Evolutionary conservation across 2,797 vertebrate genomes (phyloP), one percentile per base, ranked within the genome.

Genomic region (Balearica regulorum): DNA sequence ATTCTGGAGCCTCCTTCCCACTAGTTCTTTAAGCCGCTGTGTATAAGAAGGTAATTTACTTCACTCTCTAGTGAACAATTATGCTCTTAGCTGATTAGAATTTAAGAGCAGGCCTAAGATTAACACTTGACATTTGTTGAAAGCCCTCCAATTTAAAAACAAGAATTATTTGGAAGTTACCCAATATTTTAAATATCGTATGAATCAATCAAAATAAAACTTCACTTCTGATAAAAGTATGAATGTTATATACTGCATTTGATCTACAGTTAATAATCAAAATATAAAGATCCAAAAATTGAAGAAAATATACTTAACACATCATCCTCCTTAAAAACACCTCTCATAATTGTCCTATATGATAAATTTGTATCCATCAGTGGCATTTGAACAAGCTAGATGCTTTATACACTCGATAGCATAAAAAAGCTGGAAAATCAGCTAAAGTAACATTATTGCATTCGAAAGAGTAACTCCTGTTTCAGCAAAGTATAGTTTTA

Each of bases 101-200:
- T 89, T 95, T 96, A 95, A 96, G 37, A 94, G 93, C 43, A 54
- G 71, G n/a, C 61, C 80, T 89, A 93, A 96, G 83, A 97, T 79
- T 81, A 95, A 94, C 89, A 97, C 91, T 96, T 97, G 96, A 97
- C 96, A 97, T 97, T 97, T 97, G 48, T 60, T 93, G 79, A 94
- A 94, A 93, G 79, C 84, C 66, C 79, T 94, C 55, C 54, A 89
- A 81, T 87, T 94, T 86, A 90, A 91, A 88, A 97, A 72, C 17
- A 78, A 78, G 51, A 91, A 93, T 85, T 92, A 68, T 61, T 69
- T 95, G 90, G 89, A 96, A 95, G 57, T 60, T 66, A 79, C 18
- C 65, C 90, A 92, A 55, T 88, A 95, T 88, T 92, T 93, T 70
- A 94, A 96, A 89, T 87, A 93, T 28, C 81, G 31, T 65, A 69